A percentile compares a stretch with the other conserved stretches of the same genome.
Conservation (phyloP, 1,140 invertebrate species). For the Pomacea maculata region DNA sequence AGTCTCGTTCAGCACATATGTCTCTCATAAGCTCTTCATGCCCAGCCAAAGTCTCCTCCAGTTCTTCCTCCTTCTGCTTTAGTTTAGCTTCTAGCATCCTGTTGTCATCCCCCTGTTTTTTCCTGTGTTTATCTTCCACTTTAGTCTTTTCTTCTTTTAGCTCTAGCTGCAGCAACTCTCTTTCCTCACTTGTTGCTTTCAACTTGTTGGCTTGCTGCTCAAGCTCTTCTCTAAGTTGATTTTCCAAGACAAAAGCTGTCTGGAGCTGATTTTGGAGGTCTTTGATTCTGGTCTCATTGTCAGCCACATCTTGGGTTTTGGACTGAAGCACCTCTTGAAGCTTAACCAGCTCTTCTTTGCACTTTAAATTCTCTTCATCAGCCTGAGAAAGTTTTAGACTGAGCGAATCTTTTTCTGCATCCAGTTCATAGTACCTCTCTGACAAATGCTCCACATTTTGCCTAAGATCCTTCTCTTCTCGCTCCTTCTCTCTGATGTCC, state of each 20-base stretch:
- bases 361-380: constrained; percentile 8
- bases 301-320: constrained; percentile 10
- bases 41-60: neutral
- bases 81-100: constrained; percentile 3
- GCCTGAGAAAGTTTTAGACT: constrained; percentile 25
- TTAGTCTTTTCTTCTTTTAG: constrained; percentile 1
- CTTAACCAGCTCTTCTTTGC: neutral
- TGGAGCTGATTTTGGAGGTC: constrained; percentile 22
- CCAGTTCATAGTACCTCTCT: neutral
- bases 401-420: constrained; percentile 19
- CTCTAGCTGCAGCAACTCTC: constrained; percentile 9
- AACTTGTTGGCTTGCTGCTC: constrained; percentile 19
- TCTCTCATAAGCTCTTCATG: constrained; percentile 12
- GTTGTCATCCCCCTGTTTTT: neutral
- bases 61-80: constrained; percentile 8
- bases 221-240: constrained; percentile 11
- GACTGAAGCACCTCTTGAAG: constrained; percentile 12
- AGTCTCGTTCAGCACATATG: neutral
- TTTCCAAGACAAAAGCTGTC: neutral
- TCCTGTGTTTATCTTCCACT: neutral
- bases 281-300: neutral
- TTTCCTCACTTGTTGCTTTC: constrained; percentile 13
- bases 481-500: neutral
- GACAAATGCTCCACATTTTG: constrained; percentile 24
- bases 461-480: constrained; percentile 16